These are phyloP conservation scores for Sturnira hondurensis DNA, from an alignment of 2,113 vertebrate species.

Conservation along the genomic window DNA sequence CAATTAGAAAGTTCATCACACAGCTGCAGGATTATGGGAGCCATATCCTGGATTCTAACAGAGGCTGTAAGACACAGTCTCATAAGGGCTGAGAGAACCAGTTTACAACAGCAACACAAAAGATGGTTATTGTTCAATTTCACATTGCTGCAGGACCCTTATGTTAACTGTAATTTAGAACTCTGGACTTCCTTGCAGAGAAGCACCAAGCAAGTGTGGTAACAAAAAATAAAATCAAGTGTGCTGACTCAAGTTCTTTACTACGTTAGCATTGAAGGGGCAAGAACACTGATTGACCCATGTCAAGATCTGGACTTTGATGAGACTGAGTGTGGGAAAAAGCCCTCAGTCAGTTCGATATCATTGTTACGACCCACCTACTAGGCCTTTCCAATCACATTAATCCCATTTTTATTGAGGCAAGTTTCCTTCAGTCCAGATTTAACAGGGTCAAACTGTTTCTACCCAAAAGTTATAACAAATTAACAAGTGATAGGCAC, in stretches of 20 bases:
- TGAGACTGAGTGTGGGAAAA: background rate
- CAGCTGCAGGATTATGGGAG: conserved; percentile 63
- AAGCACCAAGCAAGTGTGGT: background rate
- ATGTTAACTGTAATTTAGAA: conserved; percentile 35
- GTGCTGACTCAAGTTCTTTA: background rate
- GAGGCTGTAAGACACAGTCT: conserved; percentile 48
- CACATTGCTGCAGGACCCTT: background rate
- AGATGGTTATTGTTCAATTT: conserved; percentile 27
- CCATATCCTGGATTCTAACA: conserved; percentile 54
- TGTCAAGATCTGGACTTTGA: background rate
- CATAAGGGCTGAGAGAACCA: conserved; percentile 8
- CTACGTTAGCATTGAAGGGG: background rate
- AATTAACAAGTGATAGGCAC: background rate
- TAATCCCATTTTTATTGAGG: background rate
- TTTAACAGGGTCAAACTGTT: background rate
- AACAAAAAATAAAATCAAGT: conserved; percentile 25
- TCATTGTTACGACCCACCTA: background rate
- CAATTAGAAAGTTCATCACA: conserved; percentile 64
- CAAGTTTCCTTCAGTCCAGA: background rate
- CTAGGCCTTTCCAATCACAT: background rate
- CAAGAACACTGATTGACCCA: background rate
- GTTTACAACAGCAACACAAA: conserved; percentile 21
- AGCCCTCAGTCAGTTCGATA: background rate
- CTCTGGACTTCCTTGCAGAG: background rate
- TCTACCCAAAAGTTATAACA: background rate